Base-by-base conservation (phyloP, 2,888 invertebrate species). In the Lamellibrachia satsuma region DNA sequence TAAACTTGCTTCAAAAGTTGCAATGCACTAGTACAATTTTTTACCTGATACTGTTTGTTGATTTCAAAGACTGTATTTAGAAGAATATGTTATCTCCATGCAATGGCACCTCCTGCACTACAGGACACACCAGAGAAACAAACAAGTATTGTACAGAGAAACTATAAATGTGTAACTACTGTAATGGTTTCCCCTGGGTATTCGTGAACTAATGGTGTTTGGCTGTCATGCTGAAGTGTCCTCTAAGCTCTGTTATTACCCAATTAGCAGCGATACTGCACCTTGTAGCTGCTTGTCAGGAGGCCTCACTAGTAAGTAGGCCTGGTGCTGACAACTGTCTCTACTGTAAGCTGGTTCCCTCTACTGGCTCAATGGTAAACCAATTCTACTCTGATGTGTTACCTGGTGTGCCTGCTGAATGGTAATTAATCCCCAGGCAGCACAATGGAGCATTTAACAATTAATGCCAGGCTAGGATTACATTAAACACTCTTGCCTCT, bases 161-260 rank as follows among this genome's bases (percentile, higher is more conserved):
- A 75, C 75, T 75, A 75, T 75, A 75, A 75, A 75, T 75, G 75
- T 75, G 22, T 75, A 75, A 75, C 75, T n/a, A 22, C 15, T n/a
- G n/a, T 22, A 15, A n/a, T n/a, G 6, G 22, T 75, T 75, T 75
- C 75, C 75, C n/a, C 15, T 22, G 75, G 75, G 22, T n/a, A 75
- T 75, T 60, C 2, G 75, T 22, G 4, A 75, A 75, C 75, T n/a
- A 75, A 75, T 75, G 75, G 75, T 75, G 75, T 75, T 75, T 75
- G 75, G 75, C 22, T 75, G 75, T 75, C 75, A 75, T 22, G 75
- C 75, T 75, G 75, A 75, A 75, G 75, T 75, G 75, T 75, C 75
- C 75, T 75, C 22, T n/a, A 22, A n/a, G 75, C 75, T 22, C 75
- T 75, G 22, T 75, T 75, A 75, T 75, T 75, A n/a, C 75, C 75